phyloP scores from a whole-genome alignment of 2,797 vertebrate species.

The Spea hammondii region DNA sequence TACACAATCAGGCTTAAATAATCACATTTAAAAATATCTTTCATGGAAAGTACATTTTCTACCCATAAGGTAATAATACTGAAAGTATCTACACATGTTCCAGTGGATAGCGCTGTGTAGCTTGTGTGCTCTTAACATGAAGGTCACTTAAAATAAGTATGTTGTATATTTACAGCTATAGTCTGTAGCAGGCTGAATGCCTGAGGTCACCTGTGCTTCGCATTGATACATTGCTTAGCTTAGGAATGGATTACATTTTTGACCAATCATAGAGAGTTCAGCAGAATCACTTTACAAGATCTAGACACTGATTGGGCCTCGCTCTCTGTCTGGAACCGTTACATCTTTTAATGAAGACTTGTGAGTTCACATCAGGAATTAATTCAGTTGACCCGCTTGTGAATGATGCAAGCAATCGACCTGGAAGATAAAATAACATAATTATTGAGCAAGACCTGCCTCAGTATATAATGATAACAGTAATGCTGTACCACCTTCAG shows the following conservation, averaged over 20 bases:
- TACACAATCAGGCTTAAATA: slow-evolving; percentile 12
- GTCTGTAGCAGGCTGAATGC: too few species aligned
- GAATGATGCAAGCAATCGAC: slow-evolving; percentile 78
- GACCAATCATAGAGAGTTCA: too few species aligned
- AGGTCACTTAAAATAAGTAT: too few species aligned
- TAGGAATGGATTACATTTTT: too few species aligned
- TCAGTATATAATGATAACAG: too few species aligned
- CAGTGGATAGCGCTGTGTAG: neutral
- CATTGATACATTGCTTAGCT: too few species aligned
- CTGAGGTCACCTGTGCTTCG: too few species aligned
- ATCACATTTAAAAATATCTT: slow-evolving; percentile 15
- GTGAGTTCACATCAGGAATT: slow-evolving; percentile 72
- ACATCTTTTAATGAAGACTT: slow-evolving; percentile 78
- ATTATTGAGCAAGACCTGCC: too few species aligned
- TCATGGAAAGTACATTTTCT: slow-evolving; percentile 42
- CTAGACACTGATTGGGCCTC: neutral
- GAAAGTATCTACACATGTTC: neutral
- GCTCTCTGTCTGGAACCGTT: neutral
- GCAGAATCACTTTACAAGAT: too few species aligned
- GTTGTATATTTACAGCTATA: too few species aligned
- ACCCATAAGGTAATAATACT: slow-evolving; percentile 18
- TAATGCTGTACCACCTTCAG: too few species aligned
- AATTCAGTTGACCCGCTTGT: slow-evolving; percentile 74
- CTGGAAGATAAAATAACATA: slow-evolving; percentile 65
- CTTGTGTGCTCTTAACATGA: neutral